These are phyloP conservation scores for Mus caroli DNA, from an alignment of 2,797 vertebrate species.

Conservation along the genomic window DNA sequence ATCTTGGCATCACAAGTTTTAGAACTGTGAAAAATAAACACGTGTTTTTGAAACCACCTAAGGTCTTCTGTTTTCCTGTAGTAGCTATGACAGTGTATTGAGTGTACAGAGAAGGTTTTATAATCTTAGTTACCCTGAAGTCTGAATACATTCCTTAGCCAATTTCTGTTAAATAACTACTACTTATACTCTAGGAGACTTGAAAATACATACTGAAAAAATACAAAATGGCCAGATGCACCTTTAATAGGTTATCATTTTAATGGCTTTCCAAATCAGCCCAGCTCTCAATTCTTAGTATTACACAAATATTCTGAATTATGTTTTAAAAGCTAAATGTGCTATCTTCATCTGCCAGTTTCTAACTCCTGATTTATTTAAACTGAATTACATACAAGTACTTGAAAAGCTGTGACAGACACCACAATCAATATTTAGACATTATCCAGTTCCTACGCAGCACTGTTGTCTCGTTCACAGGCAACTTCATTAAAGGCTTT, in stretches of 20 bases:
- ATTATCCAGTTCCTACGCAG: slow-evolving; percentile 34
- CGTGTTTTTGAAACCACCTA: not conserved
- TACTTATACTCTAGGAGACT: not conserved
- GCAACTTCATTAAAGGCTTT: slow-evolving; percentile 76
- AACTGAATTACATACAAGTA: slow-evolving; percentile 62
- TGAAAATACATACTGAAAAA: not conserved
- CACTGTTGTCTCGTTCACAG: slow-evolving; percentile 41
- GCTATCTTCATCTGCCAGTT: slow-evolving; percentile 39
- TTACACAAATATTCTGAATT: slow-evolving; percentile 47
- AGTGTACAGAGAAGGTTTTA: not conserved
- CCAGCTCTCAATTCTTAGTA: slow-evolving; percentile 15
- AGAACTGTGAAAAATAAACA: not conserved
- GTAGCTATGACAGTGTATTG: not conserved
- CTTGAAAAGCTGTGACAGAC: slow-evolving; percentile 56
- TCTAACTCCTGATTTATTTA: slow-evolving; percentile 57
- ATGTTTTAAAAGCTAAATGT: slow-evolving; percentile 53
- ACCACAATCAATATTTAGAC: slow-evolving; percentile 62
- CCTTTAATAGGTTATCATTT: not conserved
- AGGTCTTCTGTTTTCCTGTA: not conserved
- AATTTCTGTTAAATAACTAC: not conserved
- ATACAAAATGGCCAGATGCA: not conserved
- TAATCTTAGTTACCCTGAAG: not conserved
- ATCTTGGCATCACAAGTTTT: not conserved
- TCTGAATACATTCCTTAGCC: not conserved
- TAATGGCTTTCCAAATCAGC: not conserved